A percentile compares a stretch with the other conserved stretches of the same genome.
Conservation (phyloP, 2,888 invertebrate genomes). For the Brachylomia viminalis region DNA sequence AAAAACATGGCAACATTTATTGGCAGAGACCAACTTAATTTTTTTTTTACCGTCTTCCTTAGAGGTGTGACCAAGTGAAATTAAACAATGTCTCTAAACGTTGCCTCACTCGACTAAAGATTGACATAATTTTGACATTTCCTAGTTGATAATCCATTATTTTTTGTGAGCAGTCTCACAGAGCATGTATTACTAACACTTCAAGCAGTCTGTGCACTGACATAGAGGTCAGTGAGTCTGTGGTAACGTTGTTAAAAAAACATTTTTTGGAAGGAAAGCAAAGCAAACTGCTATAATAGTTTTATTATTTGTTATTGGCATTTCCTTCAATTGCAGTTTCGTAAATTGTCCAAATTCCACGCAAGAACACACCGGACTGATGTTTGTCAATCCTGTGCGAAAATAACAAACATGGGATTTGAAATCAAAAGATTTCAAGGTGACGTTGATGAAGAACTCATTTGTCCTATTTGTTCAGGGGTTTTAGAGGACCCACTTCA, state of each 20-base stretch:
- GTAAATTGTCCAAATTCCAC: constrained; percentile 61
- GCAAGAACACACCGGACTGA: constrained; percentile 67
- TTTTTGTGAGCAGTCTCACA: constrained; percentile 3
- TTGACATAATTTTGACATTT: constrained; percentile 43
- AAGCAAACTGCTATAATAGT: constrained; percentile 58
- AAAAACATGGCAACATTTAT: constrained; percentile 12
- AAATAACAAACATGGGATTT: constrained; percentile 95
- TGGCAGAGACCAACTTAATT: constrained; percentile 11
- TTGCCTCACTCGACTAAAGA: constrained; percentile 46
- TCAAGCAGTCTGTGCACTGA: no score
- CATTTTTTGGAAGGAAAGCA: constrained; percentile 54
- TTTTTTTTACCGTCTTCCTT: neutral
- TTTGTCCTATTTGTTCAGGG: constrained; percentile 98
- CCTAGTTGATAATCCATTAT: neutral
- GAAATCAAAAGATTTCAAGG: constrained; percentile 98
- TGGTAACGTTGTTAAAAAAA: constrained; percentile 42
- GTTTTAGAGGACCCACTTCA: constrained; percentile 98
- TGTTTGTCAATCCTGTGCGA: constrained; percentile 73
- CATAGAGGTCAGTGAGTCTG: no score
- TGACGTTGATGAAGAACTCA: constrained; percentile 98
- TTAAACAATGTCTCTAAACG: no score
- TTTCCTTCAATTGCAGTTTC: constrained; percentile 71
- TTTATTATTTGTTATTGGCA: constrained; percentile 73
- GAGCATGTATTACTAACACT: no score
- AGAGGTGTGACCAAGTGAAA: neutral